phyloP scores from a whole-genome alignment of 2,888 invertebrate genomes.

The Sinhomidia bicolor region DNA sequence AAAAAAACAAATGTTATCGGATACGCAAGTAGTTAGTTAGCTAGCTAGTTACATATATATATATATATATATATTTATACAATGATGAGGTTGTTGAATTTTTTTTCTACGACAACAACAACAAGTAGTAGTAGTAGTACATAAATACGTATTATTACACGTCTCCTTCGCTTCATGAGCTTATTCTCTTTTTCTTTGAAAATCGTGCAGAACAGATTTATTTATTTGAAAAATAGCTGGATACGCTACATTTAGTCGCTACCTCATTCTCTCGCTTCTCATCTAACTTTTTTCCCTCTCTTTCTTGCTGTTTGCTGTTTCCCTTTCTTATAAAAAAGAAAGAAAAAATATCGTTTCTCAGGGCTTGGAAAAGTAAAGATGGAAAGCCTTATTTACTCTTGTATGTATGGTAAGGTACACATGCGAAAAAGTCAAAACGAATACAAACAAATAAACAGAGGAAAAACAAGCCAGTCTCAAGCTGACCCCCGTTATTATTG shows the following conservation, averaged over 20 bases:
- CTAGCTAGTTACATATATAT: too few species aligned
- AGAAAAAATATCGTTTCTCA: constrained; percentile 9
- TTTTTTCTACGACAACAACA: constrained; percentile 2
- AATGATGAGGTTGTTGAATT: too few species aligned
- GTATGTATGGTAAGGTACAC: background rate
- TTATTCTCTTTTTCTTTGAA: constrained; percentile 37
- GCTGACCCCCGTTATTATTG: constrained; percentile 18
- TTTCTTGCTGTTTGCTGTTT: background rate
- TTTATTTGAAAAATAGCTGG: constrained; percentile 71
- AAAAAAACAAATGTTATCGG: background rate
- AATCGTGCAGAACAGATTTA: constrained; percentile 71
- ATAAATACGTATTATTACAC: constrained; percentile 44
- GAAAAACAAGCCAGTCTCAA: background rate
- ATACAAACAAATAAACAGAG: background rate
- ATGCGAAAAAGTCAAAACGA: background rate
- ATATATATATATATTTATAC: too few species aligned
- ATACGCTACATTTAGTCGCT: constrained; percentile 67
- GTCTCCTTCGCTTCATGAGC: constrained; percentile 13
- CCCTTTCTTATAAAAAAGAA: too few species aligned
- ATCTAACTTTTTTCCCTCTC: background rate
- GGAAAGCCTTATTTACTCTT: too few species aligned
- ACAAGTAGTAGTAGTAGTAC: too few species aligned
- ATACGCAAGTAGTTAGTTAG: background rate
- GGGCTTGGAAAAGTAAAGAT: too few species aligned
- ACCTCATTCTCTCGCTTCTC: constrained; percentile 43